These are phyloP conservation scores for Thyatira batis DNA, from an alignment of 2,888 invertebrate species.

Conservation along the genomic window DNA sequence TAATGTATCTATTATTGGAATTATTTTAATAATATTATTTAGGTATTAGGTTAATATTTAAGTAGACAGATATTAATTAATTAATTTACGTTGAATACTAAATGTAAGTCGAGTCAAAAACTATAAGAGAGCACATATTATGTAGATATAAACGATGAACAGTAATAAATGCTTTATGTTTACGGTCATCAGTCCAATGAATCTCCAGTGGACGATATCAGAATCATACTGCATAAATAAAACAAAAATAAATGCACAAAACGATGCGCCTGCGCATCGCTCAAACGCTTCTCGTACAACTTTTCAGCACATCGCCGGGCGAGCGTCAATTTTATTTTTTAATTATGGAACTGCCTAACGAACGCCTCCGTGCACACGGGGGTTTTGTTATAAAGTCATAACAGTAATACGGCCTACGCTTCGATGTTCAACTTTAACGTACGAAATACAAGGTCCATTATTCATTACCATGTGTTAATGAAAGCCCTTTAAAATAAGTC, in stretches of 20 bases:
- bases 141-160: neutral
- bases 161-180: neutral
- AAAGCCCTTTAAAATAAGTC: conserved; percentile 41
- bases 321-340: conserved; percentile 65
- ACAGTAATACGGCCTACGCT: conserved; percentile 6
- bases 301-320: conserved; percentile 60
- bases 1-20: too few species aligned
- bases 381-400: conserved; percentile 17
- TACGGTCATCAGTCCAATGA: conserved; percentile 12
- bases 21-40: too few species aligned
- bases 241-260: conserved; percentile 17
- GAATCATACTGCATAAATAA: conserved; percentile 23
- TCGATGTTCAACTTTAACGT: conserved; percentile 29
- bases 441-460: conserved; percentile 20
- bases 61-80: too few species aligned
- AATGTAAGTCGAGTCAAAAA: too few species aligned
- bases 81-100: too few species aligned
- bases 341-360: conserved; percentile 74
- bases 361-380: conserved; percentile 50
- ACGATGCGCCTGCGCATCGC: conserved; percentile 37
- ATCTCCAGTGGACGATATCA: conserved; percentile 19
- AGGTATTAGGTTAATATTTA: too few species aligned
- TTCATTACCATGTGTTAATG: conserved; percentile 14
- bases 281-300: conserved; percentile 46
- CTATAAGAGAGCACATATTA: neutral